A percentile compares a stretch with the other conserved stretches of the same genome.
Conservation (phyloP, 2,113 vertebrate species). For the Eubucco bourcierii region DNA sequence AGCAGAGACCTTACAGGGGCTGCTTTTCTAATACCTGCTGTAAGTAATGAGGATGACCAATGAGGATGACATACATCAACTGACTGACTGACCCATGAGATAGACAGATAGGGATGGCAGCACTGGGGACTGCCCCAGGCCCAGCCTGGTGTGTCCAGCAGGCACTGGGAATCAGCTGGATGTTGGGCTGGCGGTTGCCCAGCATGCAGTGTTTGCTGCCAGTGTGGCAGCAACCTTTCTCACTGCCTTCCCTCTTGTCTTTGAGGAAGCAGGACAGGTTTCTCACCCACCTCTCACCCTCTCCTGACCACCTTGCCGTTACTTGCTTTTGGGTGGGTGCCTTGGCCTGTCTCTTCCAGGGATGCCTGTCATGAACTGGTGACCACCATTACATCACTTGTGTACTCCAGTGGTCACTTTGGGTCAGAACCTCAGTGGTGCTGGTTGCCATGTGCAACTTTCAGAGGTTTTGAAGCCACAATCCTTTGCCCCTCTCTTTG, state of each 20-base stretch:
- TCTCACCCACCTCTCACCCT: background rate
- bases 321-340: background rate
- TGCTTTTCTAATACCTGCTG: background rate
- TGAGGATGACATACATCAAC: background rate
- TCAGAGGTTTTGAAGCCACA: background rate
- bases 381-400: accelerated
- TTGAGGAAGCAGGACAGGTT: background rate
- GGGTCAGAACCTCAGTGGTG: background rate
- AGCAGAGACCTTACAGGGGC: background rate
- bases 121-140: accelerated
- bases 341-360: background rate
- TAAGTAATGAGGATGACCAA: background rate
- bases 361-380: background rate
- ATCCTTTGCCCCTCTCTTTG: background rate
- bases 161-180: background rate
- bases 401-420: background rate
- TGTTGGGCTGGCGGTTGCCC: background rate
- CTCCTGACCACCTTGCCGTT: background rate
- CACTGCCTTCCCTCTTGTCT: background rate
- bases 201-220: background rate
- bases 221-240: background rate
- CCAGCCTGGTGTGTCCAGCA: accelerated
- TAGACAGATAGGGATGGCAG: background rate
- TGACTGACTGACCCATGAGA: background rate
- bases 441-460: background rate